A percentile compares a stretch with the other conserved stretches of the same genome.
These are phyloP conservation scores for Caerostris darwini DNA, from an alignment of 1,140 invertebrate species.

Conservation along the genomic window DNA sequence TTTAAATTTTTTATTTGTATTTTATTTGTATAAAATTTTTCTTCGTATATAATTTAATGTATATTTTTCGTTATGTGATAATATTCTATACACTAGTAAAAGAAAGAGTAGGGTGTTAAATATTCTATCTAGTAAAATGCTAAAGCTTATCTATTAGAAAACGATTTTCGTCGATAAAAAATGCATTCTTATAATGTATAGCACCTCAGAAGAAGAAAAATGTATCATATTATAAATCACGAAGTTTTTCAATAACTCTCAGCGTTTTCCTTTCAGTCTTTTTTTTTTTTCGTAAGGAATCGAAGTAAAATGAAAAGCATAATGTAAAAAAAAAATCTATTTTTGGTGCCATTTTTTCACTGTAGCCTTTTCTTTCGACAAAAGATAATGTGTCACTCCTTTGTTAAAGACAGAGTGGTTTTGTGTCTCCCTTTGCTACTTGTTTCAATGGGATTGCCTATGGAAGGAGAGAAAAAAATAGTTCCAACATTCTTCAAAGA, in stretches of 20 bases:
- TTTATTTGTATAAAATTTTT: too few relatives aligned
- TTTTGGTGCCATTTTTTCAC: conserved; percentile 22
- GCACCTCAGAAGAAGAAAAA: neutral
- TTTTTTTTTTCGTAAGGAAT: neutral
- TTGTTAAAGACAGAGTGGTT: conserved; percentile 71
- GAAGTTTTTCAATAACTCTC: conserved; percentile 72
- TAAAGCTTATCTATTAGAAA: conserved; percentile 3
- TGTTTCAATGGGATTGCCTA: neutral
- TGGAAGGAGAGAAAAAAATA: conserved; percentile 10
- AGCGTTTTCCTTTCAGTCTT: conserved; percentile 40
- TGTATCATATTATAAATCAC: conserved; percentile 65
- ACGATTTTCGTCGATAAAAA: neutral
- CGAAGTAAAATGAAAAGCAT: conserved; percentile 8
- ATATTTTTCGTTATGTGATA: neutral
- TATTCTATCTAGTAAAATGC: neutral
- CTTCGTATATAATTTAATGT: too few relatives aligned
- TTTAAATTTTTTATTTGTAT: too few relatives aligned
- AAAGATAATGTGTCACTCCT: conserved; percentile 74
- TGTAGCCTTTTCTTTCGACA: conserved; percentile 31
- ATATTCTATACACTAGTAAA: neutral
- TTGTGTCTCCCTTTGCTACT: conserved; percentile 26
- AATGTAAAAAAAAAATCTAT: neutral
- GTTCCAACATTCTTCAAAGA: conserved; percentile 60
- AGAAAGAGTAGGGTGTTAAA: neutral
- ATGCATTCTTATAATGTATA: neutral